Evolutionary conservation across 2,888 invertebrate species (phyloP), one percentile per base, ranked within the genome.

Genomic region (Brenthis hecate): DNA sequence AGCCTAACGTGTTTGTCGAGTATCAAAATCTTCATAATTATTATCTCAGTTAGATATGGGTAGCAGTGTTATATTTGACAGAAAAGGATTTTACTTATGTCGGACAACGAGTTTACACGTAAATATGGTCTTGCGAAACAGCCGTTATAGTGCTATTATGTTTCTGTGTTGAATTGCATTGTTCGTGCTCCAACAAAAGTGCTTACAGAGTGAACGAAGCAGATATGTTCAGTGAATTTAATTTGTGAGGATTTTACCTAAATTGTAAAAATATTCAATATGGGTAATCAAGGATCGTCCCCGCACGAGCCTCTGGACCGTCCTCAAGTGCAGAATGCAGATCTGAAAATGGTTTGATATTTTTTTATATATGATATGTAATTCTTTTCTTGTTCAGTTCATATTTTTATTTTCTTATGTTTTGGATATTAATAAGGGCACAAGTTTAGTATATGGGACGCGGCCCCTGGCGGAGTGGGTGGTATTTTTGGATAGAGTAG

Each of bases 201-300:
- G 79, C 74, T 61, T 23, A 58, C 36, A 76, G 66, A 68, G 72
- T 73, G 75, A 71, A 73, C 65, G 69, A 66, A 74, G 78, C 81
- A 80, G 76, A 75, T 78, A 78, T 76, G 77, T 80, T 76, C 72
- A 71, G 74, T 79, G 73, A 53, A 57, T 70, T 55, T 11, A 66
- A 68, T 72, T 70, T 65, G 50, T 70, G 62, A 73, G 66, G 69
- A 66, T 65, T 71, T 56, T 65, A 61, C 65, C 66, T 68, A 66
- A 47, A 54, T 51, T 55, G 51, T 51, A 55, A 56, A 53, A 19
- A 28, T 50, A 65, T 43, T 55, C 67, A 88, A 75, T 78, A 97
- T 96, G 97, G 97, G 97, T 82, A 97, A 97, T 88, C 96, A 96
- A 89, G 96, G 96, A 82, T 96, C 97, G 77, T 96, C 96, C 82